Evolutionary conservation across 2,888 invertebrate genomes (phyloP).

Genomic region (Saturnia pavonia): DNA sequence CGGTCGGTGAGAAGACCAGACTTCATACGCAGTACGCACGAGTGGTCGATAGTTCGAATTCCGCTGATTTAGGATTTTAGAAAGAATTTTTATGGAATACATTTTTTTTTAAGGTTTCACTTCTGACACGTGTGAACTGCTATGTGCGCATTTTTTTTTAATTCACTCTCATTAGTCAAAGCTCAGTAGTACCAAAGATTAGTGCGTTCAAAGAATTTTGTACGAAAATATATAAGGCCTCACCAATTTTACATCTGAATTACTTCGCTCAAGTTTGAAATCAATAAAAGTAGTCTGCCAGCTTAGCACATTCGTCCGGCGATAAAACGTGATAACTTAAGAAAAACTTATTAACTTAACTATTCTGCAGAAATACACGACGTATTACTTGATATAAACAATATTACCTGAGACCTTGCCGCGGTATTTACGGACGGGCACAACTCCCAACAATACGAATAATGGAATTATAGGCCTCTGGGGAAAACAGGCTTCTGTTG

Average conservation of each 20-base stretch:
- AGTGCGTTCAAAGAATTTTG: too few relatives aligned
- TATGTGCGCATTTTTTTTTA: too few relatives aligned
- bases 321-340: neutral
- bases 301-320: neutral
- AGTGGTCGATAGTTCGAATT: too few relatives aligned
- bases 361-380: neutral
- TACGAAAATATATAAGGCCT: too few relatives aligned
- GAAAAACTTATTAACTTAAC: conserved; percentile 3
- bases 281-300: neutral
- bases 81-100: too few relatives aligned
- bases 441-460: neutral
- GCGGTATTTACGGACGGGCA: neutral
- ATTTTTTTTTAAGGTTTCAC: too few relatives aligned
- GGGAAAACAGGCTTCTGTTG: conserved; percentile 3
- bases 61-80: too few relatives aligned
- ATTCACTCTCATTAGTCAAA: too few relatives aligned
- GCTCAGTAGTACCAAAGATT: too few relatives aligned
- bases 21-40: too few relatives aligned
- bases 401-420: neutral
- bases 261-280: neutral
- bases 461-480: conserved; percentile 5
- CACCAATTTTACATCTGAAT: neutral
- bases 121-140: too few relatives aligned
- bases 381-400: neutral
- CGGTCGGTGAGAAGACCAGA: too few relatives aligned